Evolutionary conservation across 2,888 invertebrate species (phyloP), one percentile per base, ranked within the genome.

Genomic region (Synanthedon myopaeformis): DNA sequence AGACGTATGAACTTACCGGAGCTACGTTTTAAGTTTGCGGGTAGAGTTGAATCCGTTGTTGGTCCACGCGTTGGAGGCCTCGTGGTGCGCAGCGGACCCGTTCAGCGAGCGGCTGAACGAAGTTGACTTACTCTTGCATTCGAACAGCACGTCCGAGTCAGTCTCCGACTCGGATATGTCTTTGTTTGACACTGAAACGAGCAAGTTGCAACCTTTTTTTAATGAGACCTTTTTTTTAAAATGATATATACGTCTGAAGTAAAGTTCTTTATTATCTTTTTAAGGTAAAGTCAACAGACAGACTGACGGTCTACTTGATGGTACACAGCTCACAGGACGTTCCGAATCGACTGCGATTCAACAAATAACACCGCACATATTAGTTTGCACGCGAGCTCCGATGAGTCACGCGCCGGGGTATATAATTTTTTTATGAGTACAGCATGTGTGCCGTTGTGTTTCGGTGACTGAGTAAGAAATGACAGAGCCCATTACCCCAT

Each of bases 101-200:
- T 88, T 88, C 60, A 72, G 62, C 1, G 73, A 63, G 10, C 85
- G 79, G 1, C 72, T 70, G 59, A 86, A 82, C 13, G 84, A 69
- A 0, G 83, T 79, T 28, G 89, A 88, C 63, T 92, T 92, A 58
- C 88, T 89, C 55, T 92, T 90, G 10, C 92, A 91, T 74, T 95
- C 95, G 72, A 95, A 95, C 17, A 95, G 82, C 8, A 96, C 93
- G 76, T 96, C 95, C 0, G 95, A 95, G 64, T 96, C 95, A 0
- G 94, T 94, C 61, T 95, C 95, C 1, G 92, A 91, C 67, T 95
- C 95, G 0, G 94, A 92, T 54, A 92, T 85, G 75, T 92, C 91
- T 63, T 90, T 89, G 58, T 80, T 80, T 13, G 82, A 80, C 76
- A 91, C 92, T 92, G 79, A 42, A 84, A 41, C 12, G 23, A 10